Percentiles rank a stretch among this genome's conserved stretches.
Conservation (phyloP, 2,113 vertebrate species). For the Phyllostomus discolor region DNA sequence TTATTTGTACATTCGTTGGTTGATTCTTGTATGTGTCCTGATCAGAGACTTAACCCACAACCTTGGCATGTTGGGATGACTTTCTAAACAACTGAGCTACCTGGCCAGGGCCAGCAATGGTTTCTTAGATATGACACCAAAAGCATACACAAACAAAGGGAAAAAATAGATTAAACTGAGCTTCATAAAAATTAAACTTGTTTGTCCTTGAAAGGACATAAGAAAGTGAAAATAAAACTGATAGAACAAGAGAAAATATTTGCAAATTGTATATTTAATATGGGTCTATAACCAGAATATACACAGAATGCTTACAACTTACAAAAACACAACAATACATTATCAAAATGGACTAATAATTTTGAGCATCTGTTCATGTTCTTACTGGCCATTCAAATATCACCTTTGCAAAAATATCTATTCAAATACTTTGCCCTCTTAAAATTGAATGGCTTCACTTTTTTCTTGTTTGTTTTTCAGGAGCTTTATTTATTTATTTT, state of each 20-base stretch:
- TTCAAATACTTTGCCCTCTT: neutral
- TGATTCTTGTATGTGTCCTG: too few relatives aligned
- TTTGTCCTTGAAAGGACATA: neutral
- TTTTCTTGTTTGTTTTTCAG: neutral
- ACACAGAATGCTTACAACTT: neutral
- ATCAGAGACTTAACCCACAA: too few relatives aligned
- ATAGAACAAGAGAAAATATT: neutral
- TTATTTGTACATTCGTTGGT: too few relatives aligned
- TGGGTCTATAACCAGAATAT: neutral
- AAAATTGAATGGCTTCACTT: neutral
- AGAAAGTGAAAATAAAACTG: neutral
- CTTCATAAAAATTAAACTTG: conserved; percentile 15
- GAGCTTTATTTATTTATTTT: too few relatives aligned
- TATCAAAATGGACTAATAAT: neutral
- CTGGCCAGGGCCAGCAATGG: neutral
- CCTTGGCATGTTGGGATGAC: too few relatives aligned
- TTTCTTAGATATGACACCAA: neutral
- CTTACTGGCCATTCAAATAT: neutral
- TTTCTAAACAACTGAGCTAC: too few relatives aligned
- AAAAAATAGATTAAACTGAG: neutral
- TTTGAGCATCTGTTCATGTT: neutral
- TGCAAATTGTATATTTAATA: neutral
- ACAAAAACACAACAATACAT: neutral
- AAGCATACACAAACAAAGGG: neutral
- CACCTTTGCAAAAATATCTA: neutral